Evolutionary conservation across 1,140 invertebrate genomes (phyloP), one percentile per base, ranked within the genome.

Genomic region (Lepidurus arcticus): DNA sequence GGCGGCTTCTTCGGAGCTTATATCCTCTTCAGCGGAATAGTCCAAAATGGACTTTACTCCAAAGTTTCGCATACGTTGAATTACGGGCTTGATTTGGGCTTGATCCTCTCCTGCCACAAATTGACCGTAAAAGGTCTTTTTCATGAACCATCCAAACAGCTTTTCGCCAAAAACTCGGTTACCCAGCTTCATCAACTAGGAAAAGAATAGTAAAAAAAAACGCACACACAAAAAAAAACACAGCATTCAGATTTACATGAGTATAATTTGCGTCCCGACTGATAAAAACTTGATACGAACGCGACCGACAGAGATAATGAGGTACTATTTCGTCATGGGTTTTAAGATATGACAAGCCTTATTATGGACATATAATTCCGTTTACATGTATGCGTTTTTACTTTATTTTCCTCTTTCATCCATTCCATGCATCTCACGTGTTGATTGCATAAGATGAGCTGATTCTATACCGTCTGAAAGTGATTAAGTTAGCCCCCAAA

Each of bases 31-130:
- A 9, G 97, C 97, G 78, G 96, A 98, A 87, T 99, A 99, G 86
- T 99, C 97, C 43, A 99, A 90, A 84, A 99, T 98, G 1, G 97
- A 94, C 86, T 99, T 99, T 6, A 99, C 97, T 24, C 98, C 98
- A 86, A 98, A 99, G 73, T 93, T 92, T 44, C 92, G 89, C 81
- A 98, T 88, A 83, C 94, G 89, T 82, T 94, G 90, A 53, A 95
- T 87, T 73, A 90, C 90, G 11, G 96, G 95, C 79, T 91, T 90
- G 82, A 97, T 97, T 83, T 91, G 91, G 82, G 90, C 88, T 83
- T 94, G 93, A 85, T 96, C 92, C 86, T 97, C 94, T 21, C 96
- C 96, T 73, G 95, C 96, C 42, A 99, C 97, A 87, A 99, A 99
- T 85, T 99, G 98, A 11, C 97, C 97, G 85, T 98, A 99, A 87